Base-by-base conservation (phyloP, 2,113 vertebrate species). In the Prietella phreatophila region DNA sequence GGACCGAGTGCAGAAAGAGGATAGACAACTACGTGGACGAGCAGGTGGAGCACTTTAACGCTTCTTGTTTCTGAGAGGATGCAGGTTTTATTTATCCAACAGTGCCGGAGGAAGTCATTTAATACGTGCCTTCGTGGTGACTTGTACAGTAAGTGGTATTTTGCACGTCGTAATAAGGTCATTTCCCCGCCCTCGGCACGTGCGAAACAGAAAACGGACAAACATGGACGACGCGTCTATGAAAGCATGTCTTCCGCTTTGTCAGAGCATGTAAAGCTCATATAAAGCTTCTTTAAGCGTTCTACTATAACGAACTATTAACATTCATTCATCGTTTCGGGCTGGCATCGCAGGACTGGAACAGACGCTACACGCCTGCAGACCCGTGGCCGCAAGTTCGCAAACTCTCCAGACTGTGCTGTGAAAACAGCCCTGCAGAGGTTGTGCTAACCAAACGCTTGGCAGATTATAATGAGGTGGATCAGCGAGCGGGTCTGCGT, bases 21-120 rank as follows among this genome's bases (percentile, higher is more conserved):
- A 99, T 99, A 50, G 98, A 99, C 60, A 97, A 99, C 92, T 99
- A 99, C 22, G 98, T 99, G 53, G 98, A 98, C 88, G 97, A 99
- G 88, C 98, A 99, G 98, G 98, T 99, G 91, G 7, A 50, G n/a
- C 61, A 36, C 10, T 25, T 25, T 42, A 36, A 20, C 36, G 22
- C 69, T 67, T 42, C 17, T 42, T 42, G 19, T 25, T 75, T 22
- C 36, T 47, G 5, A 42, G 3, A 47, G 9, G 33, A 39, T 19
- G 0, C 33, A 4, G 8, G 36, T 19, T 69, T 69, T 71, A 15
- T 71, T 36, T 71, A 8, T 71, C 15, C 33, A 7, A 7, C 30
- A 30, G n/a, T 33, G 30, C 67, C 19, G 30, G 5, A 71, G 67
- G 30, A 71, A 5, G 30, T 8, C 4, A 36, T 69, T 36, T 30